Base-by-base conservation (phyloP, 1,140 invertebrate genomes). In the Drosophila paulistorum region DNA sequence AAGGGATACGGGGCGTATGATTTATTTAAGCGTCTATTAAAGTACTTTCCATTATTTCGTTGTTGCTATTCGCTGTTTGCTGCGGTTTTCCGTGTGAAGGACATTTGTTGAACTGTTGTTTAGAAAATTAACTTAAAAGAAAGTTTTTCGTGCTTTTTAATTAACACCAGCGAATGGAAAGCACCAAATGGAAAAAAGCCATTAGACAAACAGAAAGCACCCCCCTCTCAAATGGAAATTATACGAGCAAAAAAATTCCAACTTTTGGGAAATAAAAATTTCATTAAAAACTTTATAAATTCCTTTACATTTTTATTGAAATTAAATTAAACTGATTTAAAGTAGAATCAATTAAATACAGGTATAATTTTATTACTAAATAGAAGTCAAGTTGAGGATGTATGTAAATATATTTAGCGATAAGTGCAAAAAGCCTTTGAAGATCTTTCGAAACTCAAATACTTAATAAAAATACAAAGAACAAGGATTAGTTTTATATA, bases 11-110 rank as follows among this genome's bases (percentile, higher is more conserved):
- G 79, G 82, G 79, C 83, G 83, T 71, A 87, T 86, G 69, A 83
- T 87, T 86, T 86, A 86, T 83, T 87, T 83, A 87, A 79, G 69
- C 72, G 79, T 71, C 79, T 77, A 81, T 85, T 85, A 85, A 81
- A 82, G 71, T 77, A 65, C 75, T 68, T 86, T 51, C 68, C 71
- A 79, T 76, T 85, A 77, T 79, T 71, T 57, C 54, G 58, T 68
- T 64, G 62, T 42, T 64, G 39, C 42, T 60, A n/a, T 48, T 41
- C 61, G 42, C 57, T 42, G 20, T 58, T 33, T 51, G 57, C 20
- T 51, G 69, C 68, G 71, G 70, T 58, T 65, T 39, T 67, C 58
- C 59, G 65, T 78, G 77, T 69, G 82, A 86, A 81, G 81, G 81
- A 75, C 68, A 78, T 78, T 75, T 79, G 79, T 78, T 82, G 80